Conservation (phyloP, 2,797 vertebrate genomes). For the Lacerta viridis region DNA sequence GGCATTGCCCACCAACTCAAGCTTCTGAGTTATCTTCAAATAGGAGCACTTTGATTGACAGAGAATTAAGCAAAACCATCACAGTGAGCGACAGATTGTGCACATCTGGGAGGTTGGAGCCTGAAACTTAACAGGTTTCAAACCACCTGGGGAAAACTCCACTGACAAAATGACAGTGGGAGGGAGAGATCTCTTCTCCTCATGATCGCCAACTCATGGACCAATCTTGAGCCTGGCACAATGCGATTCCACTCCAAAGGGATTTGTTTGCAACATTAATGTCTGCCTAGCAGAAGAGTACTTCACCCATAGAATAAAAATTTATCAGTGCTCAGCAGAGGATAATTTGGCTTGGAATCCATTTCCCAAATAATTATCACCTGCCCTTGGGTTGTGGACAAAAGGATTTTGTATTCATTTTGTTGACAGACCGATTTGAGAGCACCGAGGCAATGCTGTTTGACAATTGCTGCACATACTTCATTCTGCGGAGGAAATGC, state of each 20-base stretch:
- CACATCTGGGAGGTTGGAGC: background rate
- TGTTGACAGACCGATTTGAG: slow-evolving; percentile 74
- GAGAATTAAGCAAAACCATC: too few species aligned
- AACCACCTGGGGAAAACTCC: too few species aligned
- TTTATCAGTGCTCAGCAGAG: slow-evolving; percentile 73
- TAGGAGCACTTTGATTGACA: too few species aligned
- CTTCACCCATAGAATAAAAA: background rate
- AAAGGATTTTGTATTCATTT: slow-evolving; percentile 72
- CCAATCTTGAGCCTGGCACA: background rate
- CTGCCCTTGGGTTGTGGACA: slow-evolving; percentile 62
- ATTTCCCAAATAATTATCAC: slow-evolving; percentile 72
- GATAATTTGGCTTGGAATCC: slow-evolving; percentile 61
- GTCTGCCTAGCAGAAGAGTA: slow-evolving; percentile 36
- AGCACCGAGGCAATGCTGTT: slow-evolving; percentile 57
- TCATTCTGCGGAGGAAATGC: slow-evolving; percentile 66
- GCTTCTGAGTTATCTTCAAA: background rate
- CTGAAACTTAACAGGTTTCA: too few species aligned
- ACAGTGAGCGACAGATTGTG: background rate
- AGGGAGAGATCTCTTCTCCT: background rate
- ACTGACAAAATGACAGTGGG: background rate
- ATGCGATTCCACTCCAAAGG: background rate
- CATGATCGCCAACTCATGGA: too few species aligned
- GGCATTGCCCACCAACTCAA: background rate
- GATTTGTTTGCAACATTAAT: slow-evolving; percentile 23
- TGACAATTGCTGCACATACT: slow-evolving; percentile 70